phyloP scores from a whole-genome alignment of 2,797 vertebrate genomes.

The Bucorvus abyssinicus region DNA sequence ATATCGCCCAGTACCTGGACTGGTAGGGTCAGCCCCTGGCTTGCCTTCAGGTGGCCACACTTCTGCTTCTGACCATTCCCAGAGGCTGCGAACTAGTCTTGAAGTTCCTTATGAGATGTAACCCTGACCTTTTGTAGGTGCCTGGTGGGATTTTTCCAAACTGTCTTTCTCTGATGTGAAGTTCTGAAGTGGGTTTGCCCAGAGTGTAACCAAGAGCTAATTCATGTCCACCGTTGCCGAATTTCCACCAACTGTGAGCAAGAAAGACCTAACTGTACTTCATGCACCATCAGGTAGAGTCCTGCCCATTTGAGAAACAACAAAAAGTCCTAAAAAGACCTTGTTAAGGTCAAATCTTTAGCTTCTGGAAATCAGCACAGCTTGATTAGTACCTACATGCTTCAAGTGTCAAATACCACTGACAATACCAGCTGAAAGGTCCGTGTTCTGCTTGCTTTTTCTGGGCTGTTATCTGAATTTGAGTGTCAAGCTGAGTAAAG shows the following conservation, averaged over 20 bases:
- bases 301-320: background rate
- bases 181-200: background rate
- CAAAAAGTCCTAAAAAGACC: background rate
- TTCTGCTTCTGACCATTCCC: background rate
- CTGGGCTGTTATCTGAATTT: background rate
- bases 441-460: background rate
- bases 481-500: background rate
- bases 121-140: background rate
- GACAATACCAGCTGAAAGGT: background rate
- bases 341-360: background rate
- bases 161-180: background rate
- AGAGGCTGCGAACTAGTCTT: background rate
- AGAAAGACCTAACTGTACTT: background rate
- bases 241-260: background rate
- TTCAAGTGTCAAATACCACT: background rate
- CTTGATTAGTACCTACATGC: background rate
- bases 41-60: background rate
- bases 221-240: background rate
- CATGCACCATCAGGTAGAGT: background rate
- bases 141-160: background rate
- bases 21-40: background rate
- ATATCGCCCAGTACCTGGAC: background rate
- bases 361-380: background rate
- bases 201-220: background rate
- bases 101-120: background rate